A percentile compares a stretch with the other conserved stretches of the same genome.
Conservation (phyloP, 1,140 invertebrate species). For the Hetaerina americana region DNA sequence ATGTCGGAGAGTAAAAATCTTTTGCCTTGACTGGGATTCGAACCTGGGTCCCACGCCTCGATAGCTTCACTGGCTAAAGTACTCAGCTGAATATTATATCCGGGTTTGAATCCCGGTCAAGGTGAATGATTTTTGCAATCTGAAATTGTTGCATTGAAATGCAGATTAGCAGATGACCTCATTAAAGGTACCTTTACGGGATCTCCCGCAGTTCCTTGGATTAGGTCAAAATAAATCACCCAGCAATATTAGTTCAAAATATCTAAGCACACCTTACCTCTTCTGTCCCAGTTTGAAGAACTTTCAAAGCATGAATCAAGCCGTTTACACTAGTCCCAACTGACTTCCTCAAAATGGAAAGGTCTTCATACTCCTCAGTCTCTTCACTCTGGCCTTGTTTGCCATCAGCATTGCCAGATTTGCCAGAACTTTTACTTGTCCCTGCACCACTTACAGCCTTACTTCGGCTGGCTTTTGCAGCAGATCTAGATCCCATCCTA, state of each 20-base stretch:
- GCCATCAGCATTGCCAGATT: background rate
- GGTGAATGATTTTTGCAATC: too few relatives aligned
- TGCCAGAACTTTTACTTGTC: background rate
- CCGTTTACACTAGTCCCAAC: conserved; percentile 44
- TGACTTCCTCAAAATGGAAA: conserved; percentile 44
- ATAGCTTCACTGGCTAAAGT: too few relatives aligned
- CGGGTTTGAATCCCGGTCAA: too few relatives aligned
- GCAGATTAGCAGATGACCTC: too few relatives aligned
- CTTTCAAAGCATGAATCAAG: conserved; percentile 41
- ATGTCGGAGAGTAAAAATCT: too few relatives aligned
- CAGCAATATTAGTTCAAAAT: background rate
- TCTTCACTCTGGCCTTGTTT: background rate
- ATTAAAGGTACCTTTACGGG: too few relatives aligned
- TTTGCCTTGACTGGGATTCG: too few relatives aligned
- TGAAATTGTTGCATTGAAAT: too few relatives aligned
- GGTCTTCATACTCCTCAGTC: conserved; percentile 26
- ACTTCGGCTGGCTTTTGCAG: background rate
- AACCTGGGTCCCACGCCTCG: too few relatives aligned
- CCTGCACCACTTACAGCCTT: background rate
- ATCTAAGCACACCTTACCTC: conserved; percentile 38
- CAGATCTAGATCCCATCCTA: conserved; percentile 9
- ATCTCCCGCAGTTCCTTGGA: too few relatives aligned
- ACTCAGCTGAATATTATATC: too few relatives aligned
- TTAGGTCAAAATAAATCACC: too few relatives aligned
- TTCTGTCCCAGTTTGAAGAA: conserved; percentile 43